Conservation (phyloP, 2,113 vertebrate species). For the Mus pahari region DNA sequence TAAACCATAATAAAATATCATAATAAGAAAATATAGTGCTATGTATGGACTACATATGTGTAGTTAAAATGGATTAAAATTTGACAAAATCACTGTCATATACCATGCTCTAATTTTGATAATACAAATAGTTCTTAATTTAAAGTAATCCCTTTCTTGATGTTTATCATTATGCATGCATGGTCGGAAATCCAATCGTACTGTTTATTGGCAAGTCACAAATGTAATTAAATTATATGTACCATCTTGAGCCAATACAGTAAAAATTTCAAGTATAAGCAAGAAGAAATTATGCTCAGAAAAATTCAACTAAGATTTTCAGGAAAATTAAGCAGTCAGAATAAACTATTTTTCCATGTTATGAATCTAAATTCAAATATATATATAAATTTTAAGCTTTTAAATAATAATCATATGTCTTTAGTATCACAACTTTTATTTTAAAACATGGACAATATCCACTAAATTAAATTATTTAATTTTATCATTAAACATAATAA, state of each 20-base stretch:
- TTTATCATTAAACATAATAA: background rate
- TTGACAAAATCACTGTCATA: background rate
- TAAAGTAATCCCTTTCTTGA: background rate
- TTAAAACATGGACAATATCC: background rate
- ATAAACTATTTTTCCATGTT: background rate
- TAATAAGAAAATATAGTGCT: background rate
- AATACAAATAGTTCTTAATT: background rate
- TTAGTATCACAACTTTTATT: background rate
- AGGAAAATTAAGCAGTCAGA: background rate
- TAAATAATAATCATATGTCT: background rate
- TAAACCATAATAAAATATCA: background rate
- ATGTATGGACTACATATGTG: background rate
- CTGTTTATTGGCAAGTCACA: background rate
- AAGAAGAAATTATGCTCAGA: conserved; percentile 10
- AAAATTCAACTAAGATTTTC: background rate
- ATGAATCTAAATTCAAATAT: background rate
- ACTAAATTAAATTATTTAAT: background rate
- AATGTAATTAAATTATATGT: conserved; percentile 3
- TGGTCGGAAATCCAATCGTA: background rate
- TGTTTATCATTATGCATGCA: background rate
- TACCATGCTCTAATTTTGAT: background rate
- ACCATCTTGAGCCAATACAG: background rate
- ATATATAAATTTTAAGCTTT: background rate
- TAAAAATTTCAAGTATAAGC: background rate
- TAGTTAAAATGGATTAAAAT: background rate